Evolutionary conservation across 2,888 invertebrate genomes (phyloP), one percentile per base, ranked within the genome.

Genomic region (Leucozona laternaria): DNA sequence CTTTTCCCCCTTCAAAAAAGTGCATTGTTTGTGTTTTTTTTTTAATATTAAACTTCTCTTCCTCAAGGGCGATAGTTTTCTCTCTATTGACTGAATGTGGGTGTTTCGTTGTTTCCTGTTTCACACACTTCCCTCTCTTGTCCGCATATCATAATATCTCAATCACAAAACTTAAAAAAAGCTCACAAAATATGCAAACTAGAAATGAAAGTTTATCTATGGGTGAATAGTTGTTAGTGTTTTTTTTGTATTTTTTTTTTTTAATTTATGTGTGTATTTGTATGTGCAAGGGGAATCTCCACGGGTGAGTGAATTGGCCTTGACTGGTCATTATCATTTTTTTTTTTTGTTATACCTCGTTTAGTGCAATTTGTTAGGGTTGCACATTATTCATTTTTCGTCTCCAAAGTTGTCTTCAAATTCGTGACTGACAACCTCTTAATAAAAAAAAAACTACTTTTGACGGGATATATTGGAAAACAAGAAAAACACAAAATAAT

Each of bases 271-370:
- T 64, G 10, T 34, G 22, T 53, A 17, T 31, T 48, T 58, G 53
- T 50, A 13, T 25, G 15, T 77, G 72, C 68, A 45, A 77, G 75
- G 72, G 70, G 66, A 84, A 76, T 84, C 75, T 79, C 71, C 50
- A 84, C 73, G 85, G 64, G 78, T 79, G 82, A 76, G 82, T 76
- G 85, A 85, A 85, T 85, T 89, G 89, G 88, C 89, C 89, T 89
- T 89, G 89, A 89, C 88, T 88, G 88, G 86, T 89, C 82, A 86
- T 89, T 89, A 90, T 89, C 89, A 89, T 88, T 89, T 77, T 84
- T 48, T 48, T 68, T 34, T 22, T 22, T 22, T 10, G n/a, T n/a
- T n/a, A 57, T 64, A 62, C 22, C 17, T 72, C 25, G 45, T 66
- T 71, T 58, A 79, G 64, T 79, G 77, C 77, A 73, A 73, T 57